Base-by-base conservation (phyloP, 2,888 invertebrate species). In the Pyrocoelia pectoralis region DNA sequence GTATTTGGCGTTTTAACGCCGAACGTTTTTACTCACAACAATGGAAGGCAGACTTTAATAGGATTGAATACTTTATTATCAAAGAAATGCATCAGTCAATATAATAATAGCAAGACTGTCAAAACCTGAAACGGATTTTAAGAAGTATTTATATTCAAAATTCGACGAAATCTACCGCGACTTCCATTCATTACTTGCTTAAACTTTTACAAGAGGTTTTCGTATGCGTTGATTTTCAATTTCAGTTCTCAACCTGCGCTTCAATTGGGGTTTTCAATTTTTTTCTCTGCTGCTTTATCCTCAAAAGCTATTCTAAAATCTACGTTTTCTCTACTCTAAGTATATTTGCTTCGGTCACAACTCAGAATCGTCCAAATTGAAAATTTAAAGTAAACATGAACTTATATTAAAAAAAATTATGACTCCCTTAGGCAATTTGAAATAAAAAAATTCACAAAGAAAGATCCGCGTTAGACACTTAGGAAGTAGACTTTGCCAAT, bases 211-310 rank as follows among this genome's bases (percentile, higher is more conserved):
- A 46, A 46, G 46, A 51, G 50, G 13, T 51, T 51, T 40, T 33
- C 40, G 18, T 38, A 53, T 53, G 53, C 38, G 43, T 55, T 55
- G 55, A 55, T 46, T 50, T 50, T 56, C 56, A 56, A 50, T 56
- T 50, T 50, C 40, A 38, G 49, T 40, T 28, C 19, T 50, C 43
- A 48, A 48, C 48, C 13, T 50, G 24, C 19, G 19, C 40, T 49
- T 40, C 57, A 50, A 57, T 50, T 57, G 57, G 24, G 19, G 18
- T 49, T 57, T 57, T 50, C 57, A 57, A 50, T 57, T 57, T 57
- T n/a, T 57, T 57, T 24, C 15, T 38, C 17, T n/a, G 17, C 19
- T 19, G 49, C 49, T 57, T 50, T 33, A 24, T 9, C 57, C 41
- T 15, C 49, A 40, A 51, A 57, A 57, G 50, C 57, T 43, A 57